These are phyloP conservation scores for Smutsia temminckii DNA, from an alignment of 2,797 vertebrate species.

Conservation along the genomic window DNA sequence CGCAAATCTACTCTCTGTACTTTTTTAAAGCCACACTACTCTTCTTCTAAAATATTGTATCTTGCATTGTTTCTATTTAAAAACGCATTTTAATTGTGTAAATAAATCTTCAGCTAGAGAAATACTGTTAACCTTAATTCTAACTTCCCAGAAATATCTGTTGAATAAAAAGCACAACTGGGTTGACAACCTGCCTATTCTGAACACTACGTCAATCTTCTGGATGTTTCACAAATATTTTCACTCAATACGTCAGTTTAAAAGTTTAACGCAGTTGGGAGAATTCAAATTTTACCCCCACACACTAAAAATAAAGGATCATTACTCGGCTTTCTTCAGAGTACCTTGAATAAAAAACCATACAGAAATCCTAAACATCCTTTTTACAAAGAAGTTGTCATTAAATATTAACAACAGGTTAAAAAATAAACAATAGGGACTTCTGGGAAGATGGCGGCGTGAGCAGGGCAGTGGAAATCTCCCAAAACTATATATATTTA, in stretches of 20 bases:
- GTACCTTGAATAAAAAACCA: not conserved
- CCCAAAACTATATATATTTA: too few relatives aligned
- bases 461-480: too few relatives aligned
- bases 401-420: not conserved
- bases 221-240: not conserved
- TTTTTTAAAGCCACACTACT: not conserved
- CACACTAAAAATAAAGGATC: not conserved
- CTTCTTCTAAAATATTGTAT: slow-evolving; percentile 4
- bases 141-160: not conserved
- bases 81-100: not conserved
- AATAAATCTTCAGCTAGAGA: not conserved
- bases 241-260: not conserved
- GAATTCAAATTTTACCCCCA: not conserved
- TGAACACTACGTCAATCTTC: not conserved
- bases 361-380: not conserved
- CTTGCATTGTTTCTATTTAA: not conserved
- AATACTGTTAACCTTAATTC: not conserved
- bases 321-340: not conserved
- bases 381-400: not conserved
- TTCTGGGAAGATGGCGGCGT: too few relatives aligned
- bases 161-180: not conserved
- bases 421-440: not conserved
- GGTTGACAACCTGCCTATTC: not conserved
- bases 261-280: not conserved
- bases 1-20: not conserved